Percentiles rank a stretch among this genome's conserved stretches.
Evolutionary conservation across 1,140 invertebrate genomes (phyloP).

Genomic region (Octopus bimaculoides): DNA sequence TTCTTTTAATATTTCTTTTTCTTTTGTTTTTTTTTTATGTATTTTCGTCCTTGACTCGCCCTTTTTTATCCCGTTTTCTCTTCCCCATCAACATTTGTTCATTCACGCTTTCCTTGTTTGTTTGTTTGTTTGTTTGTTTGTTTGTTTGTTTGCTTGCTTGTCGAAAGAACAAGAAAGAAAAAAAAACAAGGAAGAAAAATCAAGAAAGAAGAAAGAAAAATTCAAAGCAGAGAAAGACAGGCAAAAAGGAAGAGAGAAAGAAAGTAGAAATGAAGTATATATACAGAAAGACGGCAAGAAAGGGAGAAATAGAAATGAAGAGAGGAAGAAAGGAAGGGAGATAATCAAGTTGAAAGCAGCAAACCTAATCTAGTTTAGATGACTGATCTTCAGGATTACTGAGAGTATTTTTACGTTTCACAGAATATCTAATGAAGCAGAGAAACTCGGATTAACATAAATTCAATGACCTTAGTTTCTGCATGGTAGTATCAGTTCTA

Average conservation of each 20-base stretch:
- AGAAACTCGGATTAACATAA: constrained; percentile 14
- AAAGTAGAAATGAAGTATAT: not conserved
- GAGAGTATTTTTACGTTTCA: not conserved
- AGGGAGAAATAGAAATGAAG: not conserved
- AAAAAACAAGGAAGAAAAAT: too few species aligned
- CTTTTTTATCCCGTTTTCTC: too few species aligned
- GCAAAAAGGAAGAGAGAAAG: not conserved
- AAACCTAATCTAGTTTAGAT: constrained; percentile 21
- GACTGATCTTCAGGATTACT: constrained; percentile 12
- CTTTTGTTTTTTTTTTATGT: too few species aligned
- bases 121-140: too few species aligned
- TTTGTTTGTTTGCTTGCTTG: too few species aligned
- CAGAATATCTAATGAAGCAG: constrained; percentile 28
- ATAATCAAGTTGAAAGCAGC: not conserved
- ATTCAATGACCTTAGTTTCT: not conserved
- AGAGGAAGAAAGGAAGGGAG: not conserved
- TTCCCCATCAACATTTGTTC: too few species aligned
- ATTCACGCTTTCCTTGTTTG: too few species aligned
- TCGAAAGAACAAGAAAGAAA: too few species aligned
- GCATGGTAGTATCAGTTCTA: too few species aligned
- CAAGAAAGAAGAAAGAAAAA: not conserved
- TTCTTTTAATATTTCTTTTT: too few species aligned
- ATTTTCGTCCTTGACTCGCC: too few species aligned
- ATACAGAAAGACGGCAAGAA: not conserved
- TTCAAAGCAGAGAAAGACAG: not conserved